Conservation (phyloP, 2,113 vertebrate species). For the Hylia prasina region DNA sequence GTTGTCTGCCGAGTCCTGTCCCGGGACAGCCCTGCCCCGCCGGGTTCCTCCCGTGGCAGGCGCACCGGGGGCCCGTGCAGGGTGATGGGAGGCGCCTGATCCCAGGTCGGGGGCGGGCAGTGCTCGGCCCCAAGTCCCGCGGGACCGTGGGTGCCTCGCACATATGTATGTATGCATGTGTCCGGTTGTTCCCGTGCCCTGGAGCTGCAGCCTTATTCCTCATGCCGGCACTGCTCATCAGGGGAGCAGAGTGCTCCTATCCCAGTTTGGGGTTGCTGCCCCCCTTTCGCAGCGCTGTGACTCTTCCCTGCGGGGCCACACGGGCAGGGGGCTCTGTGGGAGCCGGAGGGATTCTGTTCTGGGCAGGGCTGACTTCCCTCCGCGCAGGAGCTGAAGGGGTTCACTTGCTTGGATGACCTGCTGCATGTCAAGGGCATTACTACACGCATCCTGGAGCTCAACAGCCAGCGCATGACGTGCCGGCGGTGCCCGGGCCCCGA, state of each 20-base stretch:
- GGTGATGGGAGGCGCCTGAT: neutral
- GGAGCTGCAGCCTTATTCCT: neutral
- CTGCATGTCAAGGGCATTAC: constrained; percentile 64
- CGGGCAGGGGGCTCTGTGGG: neutral
- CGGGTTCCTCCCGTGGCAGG: neutral
- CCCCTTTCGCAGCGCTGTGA: neutral
- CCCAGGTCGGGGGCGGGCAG: neutral
- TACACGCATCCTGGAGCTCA: constrained; percentile 56
- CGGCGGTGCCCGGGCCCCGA: neutral
- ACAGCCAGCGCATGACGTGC: constrained; percentile 53
- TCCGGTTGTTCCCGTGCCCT: too few species aligned
- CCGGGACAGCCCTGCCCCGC: too few species aligned
- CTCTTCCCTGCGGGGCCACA: neutral
- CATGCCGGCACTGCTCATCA: neutral
- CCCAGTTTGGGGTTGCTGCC: neutral
- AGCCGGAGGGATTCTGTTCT: neutral
- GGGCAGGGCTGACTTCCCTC: neutral
- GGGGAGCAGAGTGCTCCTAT: neutral
- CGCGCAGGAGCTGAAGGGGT: constrained; percentile 54
- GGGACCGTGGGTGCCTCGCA: rapidly evolving
- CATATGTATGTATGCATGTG: rapidly evolving
- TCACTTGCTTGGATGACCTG: constrained; percentile 52
- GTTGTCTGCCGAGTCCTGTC: neutral
- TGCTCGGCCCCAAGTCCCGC: too few species aligned
- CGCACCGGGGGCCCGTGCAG: too few species aligned